Evolutionary conservation across 2,888 invertebrate genomes (phyloP), one percentile per base, ranked within the genome.

Genomic region (Dasysyrphus tricinctus): DNA sequence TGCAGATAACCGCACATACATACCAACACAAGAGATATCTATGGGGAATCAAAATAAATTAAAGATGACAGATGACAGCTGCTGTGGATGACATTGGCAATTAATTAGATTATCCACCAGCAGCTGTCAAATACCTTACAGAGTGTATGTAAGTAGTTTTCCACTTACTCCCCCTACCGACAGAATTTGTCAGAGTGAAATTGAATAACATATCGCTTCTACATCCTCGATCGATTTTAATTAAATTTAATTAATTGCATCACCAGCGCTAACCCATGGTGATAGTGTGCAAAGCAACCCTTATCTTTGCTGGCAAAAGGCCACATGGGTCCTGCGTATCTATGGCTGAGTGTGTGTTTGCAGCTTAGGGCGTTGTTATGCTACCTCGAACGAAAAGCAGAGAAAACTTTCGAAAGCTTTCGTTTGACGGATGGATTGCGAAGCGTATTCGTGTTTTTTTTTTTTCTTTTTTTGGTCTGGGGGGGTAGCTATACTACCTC

Each of bases 241-340:
- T 86, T 82, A 86, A 86, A 86, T 79, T 51, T 86, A 82, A 86
- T 86, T 86, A 86, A 86, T 86, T 86, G 78, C 86, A 82, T 74
- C 78, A 73, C 24, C 77, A 73, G 59, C 37, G 44, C 69, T 5
- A 42, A 39, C 49, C 47, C 32, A 57, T 54, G 32, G 5, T 34
- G 51, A 37, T 61, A 24, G 24, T 61, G 61, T 39, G 24, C 39
- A 11, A 49, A 34, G 47, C 76, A 70, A 63, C 69, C 74, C 63
- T 16, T 69, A 56, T 47, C n/a, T 32, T 4, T 67, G 32, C 32
- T 72, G 51, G 80, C 70, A 72, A 54, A 34, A 54, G 42, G 72
- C 78, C 70, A 75, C 67, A 51, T 74, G 67, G 39, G 57, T 57
- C 57, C 34, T 72, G 34, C 39, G 29, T 76, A n/a, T 61, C 6